phyloP scores from a whole-genome alignment of 53 echinoderm and acorn worm genomes.

The Temnopleurus reevesii region DNA sequence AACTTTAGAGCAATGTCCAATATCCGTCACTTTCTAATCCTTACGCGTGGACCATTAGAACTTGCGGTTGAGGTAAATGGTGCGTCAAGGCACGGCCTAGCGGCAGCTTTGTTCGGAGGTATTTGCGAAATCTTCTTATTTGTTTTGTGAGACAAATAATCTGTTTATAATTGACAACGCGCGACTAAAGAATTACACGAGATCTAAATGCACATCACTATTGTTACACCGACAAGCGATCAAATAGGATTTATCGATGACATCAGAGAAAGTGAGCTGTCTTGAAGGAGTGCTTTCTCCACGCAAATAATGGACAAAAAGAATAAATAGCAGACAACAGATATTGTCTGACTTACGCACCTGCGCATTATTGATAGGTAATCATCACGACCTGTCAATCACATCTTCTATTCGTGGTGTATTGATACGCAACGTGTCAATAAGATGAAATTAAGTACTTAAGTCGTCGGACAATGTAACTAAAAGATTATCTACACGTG shows the following conservation, averaged over 20 bases:
- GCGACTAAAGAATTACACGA: not conserved
- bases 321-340: not conserved
- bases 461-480: not conserved
- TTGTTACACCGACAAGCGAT: not conserved
- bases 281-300: not conserved
- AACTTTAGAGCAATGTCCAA: no score
- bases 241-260: conserved; percentile 32
- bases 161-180: conserved; percentile 15
- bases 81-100: not conserved
- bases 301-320: not conserved
- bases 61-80: not conserved
- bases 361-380: conserved; percentile 25
- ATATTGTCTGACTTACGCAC: not conserved
- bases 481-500: not conserved
- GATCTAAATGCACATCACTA: not conserved
- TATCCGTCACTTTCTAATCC: not conserved
- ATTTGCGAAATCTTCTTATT: not conserved
- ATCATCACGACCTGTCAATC: not conserved
- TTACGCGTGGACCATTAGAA: not conserved
- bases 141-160: conserved; percentile 9
- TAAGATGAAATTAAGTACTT: not conserved
- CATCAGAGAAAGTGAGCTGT: not conserved
- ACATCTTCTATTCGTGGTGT: not conserved
- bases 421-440: not conserved
- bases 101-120: not conserved